Evolutionary conservation across 2,888 invertebrate species (phyloP).

Genomic region (Penaeus monodon): DNA sequence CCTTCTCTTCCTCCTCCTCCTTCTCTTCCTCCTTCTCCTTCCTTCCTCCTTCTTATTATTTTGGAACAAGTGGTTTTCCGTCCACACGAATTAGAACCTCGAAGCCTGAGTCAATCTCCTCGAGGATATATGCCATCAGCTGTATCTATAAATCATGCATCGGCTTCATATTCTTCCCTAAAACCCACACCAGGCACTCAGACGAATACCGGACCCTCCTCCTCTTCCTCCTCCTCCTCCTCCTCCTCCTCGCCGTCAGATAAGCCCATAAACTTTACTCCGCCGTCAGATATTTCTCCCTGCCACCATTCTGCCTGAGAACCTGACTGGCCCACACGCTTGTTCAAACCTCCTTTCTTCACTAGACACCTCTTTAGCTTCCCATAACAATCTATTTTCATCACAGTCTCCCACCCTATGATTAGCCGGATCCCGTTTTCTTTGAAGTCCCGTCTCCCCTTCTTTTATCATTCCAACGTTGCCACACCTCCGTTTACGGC

Average conservation of each 20-base stretch:
- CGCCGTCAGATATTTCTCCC: constrained; percentile 25
- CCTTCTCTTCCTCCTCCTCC: too few species aligned
- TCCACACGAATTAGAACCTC: background rate
- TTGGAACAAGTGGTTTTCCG: background rate
- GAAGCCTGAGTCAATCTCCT: background rate
- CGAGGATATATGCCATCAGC: background rate
- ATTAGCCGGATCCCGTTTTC: constrained; percentile 60
- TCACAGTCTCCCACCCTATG: constrained; percentile 55
- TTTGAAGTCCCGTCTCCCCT: constrained; percentile 57
- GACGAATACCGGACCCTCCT: background rate
- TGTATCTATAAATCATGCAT: background rate
- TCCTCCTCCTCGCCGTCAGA: constrained; percentile 35
- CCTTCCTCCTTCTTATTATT: too few species aligned
- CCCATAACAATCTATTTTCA: constrained; percentile 61
- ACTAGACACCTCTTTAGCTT: constrained; percentile 57
- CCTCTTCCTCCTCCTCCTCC: constrained; percentile 11
- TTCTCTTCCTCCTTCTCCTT: too few species aligned
- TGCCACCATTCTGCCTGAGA: constrained; percentile 8
- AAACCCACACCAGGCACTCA: constrained; percentile 6
- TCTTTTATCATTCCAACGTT: constrained; percentile 56
- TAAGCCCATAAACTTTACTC: constrained; percentile 22
- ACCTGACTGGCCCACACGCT: constrained; percentile 37
- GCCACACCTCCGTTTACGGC: constrained; percentile 54
- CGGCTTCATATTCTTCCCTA: constrained; percentile 8
- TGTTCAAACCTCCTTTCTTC: constrained; percentile 55